These are phyloP conservation scores for Cryptus armator DNA, from an alignment of 2,888 invertebrate species.

Conservation along the genomic window DNA sequence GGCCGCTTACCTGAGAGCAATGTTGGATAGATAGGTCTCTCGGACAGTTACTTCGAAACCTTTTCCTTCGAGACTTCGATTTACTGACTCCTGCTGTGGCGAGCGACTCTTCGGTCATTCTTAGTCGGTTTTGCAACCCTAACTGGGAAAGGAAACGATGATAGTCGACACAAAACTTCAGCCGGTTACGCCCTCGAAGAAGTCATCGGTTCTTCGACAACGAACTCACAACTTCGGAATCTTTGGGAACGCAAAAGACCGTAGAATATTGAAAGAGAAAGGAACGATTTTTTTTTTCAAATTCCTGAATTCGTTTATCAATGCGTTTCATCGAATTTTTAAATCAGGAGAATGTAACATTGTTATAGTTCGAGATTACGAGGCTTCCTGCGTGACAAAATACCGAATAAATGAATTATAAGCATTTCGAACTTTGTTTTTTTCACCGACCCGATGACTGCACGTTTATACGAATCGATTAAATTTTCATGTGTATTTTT, in stretches of 20 bases:
- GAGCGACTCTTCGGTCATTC: slow-evolving; percentile 27
- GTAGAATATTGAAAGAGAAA: slow-evolving; percentile 34
- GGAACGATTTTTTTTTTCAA: background rate
- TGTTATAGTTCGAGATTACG: background rate
- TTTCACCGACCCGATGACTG: slow-evolving; percentile 17
- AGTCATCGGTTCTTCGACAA: slow-evolving; percentile 53
- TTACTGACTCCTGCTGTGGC: slow-evolving; percentile 32
- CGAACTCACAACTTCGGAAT: slow-evolving; percentile 29
- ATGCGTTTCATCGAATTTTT: no score
- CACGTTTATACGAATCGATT: slow-evolving; percentile 42
- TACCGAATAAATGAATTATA: slow-evolving; percentile 12
- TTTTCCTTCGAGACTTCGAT: slow-evolving; percentile 15
- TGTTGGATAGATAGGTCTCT: slow-evolving; percentile 19
- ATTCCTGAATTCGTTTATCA: no score
- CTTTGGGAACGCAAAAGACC: slow-evolving; percentile 25
- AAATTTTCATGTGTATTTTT: slow-evolving; percentile 26
- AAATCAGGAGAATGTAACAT: no score
- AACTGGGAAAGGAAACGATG: slow-evolving; percentile 34
- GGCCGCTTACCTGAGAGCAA: slow-evolving; percentile 48
- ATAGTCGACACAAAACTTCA: slow-evolving; percentile 38
- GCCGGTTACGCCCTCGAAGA: slow-evolving; percentile 52
- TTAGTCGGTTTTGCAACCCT: slow-evolving; percentile 53
- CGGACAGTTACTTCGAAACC: background rate
- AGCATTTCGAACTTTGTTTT: background rate
- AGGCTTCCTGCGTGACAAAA: background rate